phyloP scores from a whole-genome alignment of 2,113 vertebrate species.

The Talpa occidentalis region DNA sequence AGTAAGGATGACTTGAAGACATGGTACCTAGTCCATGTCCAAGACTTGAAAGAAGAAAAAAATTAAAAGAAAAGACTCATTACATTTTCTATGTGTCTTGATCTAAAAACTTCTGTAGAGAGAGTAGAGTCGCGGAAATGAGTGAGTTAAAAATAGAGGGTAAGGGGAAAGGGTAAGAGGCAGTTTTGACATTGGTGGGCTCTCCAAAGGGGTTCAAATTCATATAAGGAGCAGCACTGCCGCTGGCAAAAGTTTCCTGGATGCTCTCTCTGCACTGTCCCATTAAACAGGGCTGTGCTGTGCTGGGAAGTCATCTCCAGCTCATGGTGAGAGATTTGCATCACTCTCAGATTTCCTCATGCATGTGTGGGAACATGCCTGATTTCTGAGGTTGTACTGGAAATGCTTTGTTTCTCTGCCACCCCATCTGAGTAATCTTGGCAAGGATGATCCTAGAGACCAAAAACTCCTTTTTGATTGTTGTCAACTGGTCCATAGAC shows the following conservation, averaged over 20 bases:
- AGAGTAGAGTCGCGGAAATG: not conserved
- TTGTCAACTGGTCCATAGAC: not conserved
- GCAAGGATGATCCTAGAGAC: not conserved
- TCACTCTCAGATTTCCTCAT: not conserved
- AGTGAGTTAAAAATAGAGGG: not conserved
- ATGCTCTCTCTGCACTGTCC: not conserved
- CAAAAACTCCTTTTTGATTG: not conserved
- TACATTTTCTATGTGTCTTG: not conserved
- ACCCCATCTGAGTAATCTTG: not conserved
- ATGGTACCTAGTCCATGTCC: not conserved
- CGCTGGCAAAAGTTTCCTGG: not conserved
- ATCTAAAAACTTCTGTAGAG: not conserved
- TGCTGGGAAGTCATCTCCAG: not conserved
- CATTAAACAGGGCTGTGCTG: not conserved
- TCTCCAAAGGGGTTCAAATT: not conserved
- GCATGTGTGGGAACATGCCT: accelerated
- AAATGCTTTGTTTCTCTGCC: not conserved
- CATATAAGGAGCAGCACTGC: not conserved
- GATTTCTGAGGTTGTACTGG: not conserved
- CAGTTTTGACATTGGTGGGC: not conserved
- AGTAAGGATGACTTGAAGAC: not conserved
- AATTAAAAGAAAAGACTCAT: not conserved
- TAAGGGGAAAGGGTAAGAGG: too few species aligned
- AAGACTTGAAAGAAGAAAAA: not conserved
- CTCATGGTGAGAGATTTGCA: not conserved